Percentiles rank a stretch among this genome's conserved stretches.
Conservation (phyloP, 2,888 invertebrate species). For the Deilephila porcellus region DNA sequence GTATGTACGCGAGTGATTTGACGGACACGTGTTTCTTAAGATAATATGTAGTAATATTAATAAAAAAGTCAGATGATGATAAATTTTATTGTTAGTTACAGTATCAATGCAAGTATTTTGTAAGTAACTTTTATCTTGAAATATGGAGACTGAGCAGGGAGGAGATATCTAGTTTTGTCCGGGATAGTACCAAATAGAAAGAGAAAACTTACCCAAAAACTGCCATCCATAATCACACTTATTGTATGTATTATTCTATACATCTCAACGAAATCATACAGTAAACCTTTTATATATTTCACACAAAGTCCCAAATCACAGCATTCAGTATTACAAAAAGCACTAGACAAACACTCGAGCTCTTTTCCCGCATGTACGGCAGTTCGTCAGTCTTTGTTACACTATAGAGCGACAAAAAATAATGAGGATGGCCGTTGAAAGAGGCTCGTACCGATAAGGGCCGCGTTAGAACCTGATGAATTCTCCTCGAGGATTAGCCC, state of each 20-base stretch:
- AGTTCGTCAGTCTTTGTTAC: constrained; percentile 12
- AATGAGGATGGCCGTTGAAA: constrained; percentile 61
- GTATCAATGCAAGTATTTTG: no score
- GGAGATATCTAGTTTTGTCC: no score
- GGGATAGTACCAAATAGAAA: no score
- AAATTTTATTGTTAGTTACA: no score
- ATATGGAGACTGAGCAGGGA: no score
- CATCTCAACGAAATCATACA: neutral
- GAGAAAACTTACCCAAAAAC: no score
- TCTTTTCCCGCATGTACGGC: constrained; percentile 32
- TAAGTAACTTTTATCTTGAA: no score
- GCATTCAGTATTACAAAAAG: constrained; percentile 1
- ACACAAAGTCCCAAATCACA: neutral
- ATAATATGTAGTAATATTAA: neutral
- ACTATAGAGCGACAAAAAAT: constrained; percentile 59
- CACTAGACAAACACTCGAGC: neutral
- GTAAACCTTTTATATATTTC: neutral
- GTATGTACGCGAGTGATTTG: neutral
- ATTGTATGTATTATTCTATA: neutral
- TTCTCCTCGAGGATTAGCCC: constrained; percentile 78
- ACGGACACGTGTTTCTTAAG: neutral
- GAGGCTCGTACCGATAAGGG: constrained; percentile 68
- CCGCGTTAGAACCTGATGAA: constrained; percentile 75
- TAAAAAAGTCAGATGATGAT: neutral
- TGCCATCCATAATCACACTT: neutral